Evolutionary conservation across 1,140 invertebrate species (phyloP), one percentile per base, ranked within the genome.

Genomic region (Drosophila pectinifera): DNA sequence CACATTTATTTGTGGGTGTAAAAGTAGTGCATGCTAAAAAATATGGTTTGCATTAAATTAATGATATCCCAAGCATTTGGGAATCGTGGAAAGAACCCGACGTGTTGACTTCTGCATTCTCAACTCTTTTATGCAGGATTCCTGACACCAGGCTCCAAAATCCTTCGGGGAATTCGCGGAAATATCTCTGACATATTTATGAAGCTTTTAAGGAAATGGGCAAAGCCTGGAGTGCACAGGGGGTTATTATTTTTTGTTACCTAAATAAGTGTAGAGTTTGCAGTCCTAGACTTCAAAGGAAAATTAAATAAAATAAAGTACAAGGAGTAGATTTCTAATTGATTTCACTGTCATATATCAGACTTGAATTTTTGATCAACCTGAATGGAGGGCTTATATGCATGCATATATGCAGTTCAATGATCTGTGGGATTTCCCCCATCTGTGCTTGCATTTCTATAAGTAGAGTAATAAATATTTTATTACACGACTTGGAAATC

Each of bases 401-500:
- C 13, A 13, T 34, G 3, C 11, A 34, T 13, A 34, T 1, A 10
- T 53, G 53, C 28, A 38, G 64, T 65, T 65, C 64, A 68, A 53
- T 53, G 64, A 65, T 65, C 61, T 53, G 43, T 42, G 64, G 45
- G 45, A 51, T 11, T 51, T n/a, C 8, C 41, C 56, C 11, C 57
- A 62, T 13, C 56, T 64, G 57, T 54, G 26, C 11, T 13, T 64
- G 64, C 58, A 49, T 49, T 42, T 31, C 64, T 49, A 34, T 68
- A 68, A 68, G 64, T 65, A 46, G 24, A 51, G 64, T 65, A 64
- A 68, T 68, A 68, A 68, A 68, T 68, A 68, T 68, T 68, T 51
- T 68, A 68, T 68, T 68, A 65, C 64, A 11, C 0, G 1, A 10
- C 14, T 26, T 49, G 59, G 61, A 68, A 64, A 68, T 51, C 45